phyloP scores from a whole-genome alignment of 2,113 vertebrate species.

The Rhagologus leucostigma region DNA sequence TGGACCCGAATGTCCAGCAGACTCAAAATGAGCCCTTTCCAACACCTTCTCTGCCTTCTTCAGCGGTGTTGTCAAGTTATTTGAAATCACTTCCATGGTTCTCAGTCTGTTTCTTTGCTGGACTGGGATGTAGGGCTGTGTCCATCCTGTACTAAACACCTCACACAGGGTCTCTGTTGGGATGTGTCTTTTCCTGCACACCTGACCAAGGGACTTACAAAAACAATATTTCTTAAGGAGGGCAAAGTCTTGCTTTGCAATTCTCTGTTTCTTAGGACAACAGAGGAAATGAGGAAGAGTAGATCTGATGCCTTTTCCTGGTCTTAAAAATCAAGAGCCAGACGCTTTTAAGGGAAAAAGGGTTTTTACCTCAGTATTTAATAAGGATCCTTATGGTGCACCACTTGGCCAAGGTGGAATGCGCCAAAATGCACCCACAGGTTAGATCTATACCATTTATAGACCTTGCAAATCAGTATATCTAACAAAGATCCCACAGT shows the following conservation, averaged over 20 bases:
- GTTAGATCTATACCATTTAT: too few relatives aligned
- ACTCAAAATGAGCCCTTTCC: not conserved
- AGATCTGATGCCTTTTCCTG: too few relatives aligned
- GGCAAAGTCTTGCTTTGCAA: not conserved
- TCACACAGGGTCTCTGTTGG: rapidly evolving
- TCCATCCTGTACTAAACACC: not conserved
- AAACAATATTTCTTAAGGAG: not conserved
- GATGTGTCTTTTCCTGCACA: not conserved
- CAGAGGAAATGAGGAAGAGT: not conserved
- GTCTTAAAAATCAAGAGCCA: too few relatives aligned
- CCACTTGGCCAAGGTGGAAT: too few relatives aligned
- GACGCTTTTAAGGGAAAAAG: too few relatives aligned
- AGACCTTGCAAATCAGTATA: too few relatives aligned
- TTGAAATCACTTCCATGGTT: not conserved
- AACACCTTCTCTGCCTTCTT: not conserved
- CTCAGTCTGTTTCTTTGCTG: rapidly evolving
- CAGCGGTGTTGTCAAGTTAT: not conserved
- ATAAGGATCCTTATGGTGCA: too few relatives aligned
- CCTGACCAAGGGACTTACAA: not conserved
- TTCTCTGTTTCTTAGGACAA: not conserved
- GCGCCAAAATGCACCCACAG: too few relatives aligned
- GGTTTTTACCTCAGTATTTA: too few relatives aligned
- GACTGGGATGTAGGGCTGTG: not conserved
- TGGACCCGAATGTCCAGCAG: rapidly evolving
- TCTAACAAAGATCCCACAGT: too few relatives aligned